Conservation (phyloP, 2,888 invertebrate genomes). For the Campoplex capitator region DNA sequence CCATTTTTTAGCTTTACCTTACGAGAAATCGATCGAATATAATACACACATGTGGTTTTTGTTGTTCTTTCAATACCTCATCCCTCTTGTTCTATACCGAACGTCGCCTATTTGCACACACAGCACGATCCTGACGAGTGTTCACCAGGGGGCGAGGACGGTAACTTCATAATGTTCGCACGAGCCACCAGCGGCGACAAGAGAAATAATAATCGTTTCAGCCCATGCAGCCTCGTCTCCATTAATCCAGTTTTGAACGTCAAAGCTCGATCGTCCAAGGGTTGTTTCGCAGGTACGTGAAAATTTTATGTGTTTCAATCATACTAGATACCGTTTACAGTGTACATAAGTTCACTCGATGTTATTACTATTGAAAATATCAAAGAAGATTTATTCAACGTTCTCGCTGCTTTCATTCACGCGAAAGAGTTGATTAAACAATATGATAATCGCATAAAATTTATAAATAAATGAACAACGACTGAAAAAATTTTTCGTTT, state of each 20-base stretch:
- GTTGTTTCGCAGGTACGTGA: conserved; percentile 94
- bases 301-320: neutral
- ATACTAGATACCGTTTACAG: neutral
- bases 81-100: neutral
- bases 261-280: conserved; percentile 95
- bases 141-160: conserved; percentile 97
- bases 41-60: neutral
- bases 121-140: conserved; percentile 98
- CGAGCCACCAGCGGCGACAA: conserved; percentile 99
- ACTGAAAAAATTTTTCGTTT: too few species aligned
- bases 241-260: conserved; percentile 97
- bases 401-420: neutral
- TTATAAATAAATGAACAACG: too few species aligned
- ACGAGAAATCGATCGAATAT: neutral
- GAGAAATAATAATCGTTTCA: conserved; percentile 98
- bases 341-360: neutral
- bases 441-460: neutral
- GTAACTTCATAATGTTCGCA: conserved; percentile 99
- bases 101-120: conserved; percentile 1
- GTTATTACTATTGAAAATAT: neutral
- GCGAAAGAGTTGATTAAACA: neutral
- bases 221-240: conserved; percentile 94
- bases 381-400: neutral
- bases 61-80: neutral
- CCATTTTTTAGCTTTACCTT: neutral